Percentiles rank a stretch among this genome's conserved stretches.
Conservation (phyloP, 2,113 vertebrate species). For the Bos indicus region DNA sequence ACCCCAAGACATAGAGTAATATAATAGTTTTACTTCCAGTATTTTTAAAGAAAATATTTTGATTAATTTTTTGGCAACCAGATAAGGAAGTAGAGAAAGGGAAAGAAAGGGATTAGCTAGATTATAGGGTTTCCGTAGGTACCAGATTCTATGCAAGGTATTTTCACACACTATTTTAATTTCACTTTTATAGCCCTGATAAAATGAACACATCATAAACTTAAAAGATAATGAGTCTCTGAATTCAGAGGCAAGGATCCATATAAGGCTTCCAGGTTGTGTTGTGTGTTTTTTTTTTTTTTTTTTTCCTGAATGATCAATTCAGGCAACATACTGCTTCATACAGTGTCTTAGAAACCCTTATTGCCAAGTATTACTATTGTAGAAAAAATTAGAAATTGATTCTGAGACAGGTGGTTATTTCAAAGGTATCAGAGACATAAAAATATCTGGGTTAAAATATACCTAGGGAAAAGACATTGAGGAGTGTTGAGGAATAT, state of each 20-base stretch:
- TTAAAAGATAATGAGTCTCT: not conserved
- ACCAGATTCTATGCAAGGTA: not conserved
- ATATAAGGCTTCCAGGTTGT: not conserved
- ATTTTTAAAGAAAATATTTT: not conserved
- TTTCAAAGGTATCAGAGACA: not conserved
- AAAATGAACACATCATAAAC: not conserved
- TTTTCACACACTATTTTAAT: not conserved
- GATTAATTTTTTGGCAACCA: not conserved
- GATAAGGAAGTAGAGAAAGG: not conserved
- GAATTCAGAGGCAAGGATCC: not conserved
- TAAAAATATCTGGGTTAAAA: not conserved
- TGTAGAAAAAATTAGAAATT: not conserved
- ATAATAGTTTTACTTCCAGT: not conserved
- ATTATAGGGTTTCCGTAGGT: not conserved
- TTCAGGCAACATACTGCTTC: not conserved
- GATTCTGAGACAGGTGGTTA: not conserved
- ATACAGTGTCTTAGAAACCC: not conserved
- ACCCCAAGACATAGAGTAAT: not conserved
- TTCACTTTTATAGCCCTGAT: not conserved
- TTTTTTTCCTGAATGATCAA: not conserved
- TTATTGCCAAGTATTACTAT: not conserved
- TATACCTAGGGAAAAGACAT: not conserved
- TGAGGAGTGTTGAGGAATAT: not conserved
- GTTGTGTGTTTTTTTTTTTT: too few species aligned
- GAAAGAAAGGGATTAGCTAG: not conserved